These are phyloP conservation scores for Lepidochitona cinerea DNA, from an alignment of 2,888 invertebrate species.

Conservation along the genomic window DNA sequence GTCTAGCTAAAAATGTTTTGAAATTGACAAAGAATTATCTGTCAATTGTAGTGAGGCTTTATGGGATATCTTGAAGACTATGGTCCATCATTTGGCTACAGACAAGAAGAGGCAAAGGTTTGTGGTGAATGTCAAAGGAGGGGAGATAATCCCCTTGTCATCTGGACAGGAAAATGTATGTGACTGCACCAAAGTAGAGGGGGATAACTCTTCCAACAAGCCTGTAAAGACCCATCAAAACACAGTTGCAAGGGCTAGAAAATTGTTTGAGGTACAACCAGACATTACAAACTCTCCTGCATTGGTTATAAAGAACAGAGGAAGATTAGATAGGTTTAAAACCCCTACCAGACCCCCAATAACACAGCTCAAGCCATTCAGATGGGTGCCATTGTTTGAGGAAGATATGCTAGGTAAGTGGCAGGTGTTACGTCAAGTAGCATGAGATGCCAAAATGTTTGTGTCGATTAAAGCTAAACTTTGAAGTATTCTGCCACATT, in stretches of 20 bases:
- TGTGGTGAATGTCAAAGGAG: neutral
- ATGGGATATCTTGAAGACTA: neutral
- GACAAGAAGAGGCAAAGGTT: neutral
- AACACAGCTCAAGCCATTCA: neutral
- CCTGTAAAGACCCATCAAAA: no score
- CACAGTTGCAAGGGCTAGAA: neutral
- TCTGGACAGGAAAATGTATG: neutral
- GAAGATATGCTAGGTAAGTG: neutral
- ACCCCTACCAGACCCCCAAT: neutral
- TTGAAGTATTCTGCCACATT: no score
- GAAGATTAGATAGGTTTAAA: neutral
- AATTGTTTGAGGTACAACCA: neutral
- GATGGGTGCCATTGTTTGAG: slow-evolving; percentile 3
- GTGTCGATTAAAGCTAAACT: no score
- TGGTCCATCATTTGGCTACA: neutral
- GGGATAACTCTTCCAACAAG: neutral
- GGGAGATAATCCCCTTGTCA: neutral
- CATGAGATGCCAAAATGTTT: no score
- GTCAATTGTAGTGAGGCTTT: neutral
- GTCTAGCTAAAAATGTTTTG: no score
- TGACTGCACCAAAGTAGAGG: neutral
- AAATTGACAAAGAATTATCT: no score
- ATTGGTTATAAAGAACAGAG: neutral
- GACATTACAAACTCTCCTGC: neutral
- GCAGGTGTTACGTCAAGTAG: no score